Evolutionary conservation across 2,113 vertebrate species (phyloP).

Genomic region (Dicaeum eximium): DNA sequence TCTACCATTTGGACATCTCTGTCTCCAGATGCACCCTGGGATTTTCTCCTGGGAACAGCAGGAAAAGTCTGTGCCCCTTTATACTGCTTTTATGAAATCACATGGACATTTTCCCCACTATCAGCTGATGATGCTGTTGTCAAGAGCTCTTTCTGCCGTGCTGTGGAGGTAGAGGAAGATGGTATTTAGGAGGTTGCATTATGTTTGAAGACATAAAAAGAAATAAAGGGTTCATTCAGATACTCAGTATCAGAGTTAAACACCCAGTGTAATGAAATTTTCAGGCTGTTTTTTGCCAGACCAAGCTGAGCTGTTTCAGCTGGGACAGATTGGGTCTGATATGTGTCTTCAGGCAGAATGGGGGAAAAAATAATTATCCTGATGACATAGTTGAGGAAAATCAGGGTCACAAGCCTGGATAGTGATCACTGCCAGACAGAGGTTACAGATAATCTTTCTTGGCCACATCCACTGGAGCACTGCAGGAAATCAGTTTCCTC

Average conservation of each 20-base stretch:
- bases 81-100: background rate
- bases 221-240: background rate
- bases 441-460: background rate
- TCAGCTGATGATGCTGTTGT: background rate
- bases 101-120: background rate
- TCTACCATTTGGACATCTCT: background rate
- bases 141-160: background rate
- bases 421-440: background rate
- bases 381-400: constrained; percentile 9
- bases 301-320: background rate
- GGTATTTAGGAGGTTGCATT: background rate
- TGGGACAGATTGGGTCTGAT: background rate
- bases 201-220: background rate
- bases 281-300: background rate
- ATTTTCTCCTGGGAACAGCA: background rate
- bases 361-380: background rate
- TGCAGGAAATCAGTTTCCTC: background rate
- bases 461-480: background rate
- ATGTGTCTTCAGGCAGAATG: background rate
- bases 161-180: background rate
- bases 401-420: background rate
- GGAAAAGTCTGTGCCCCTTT: background rate
- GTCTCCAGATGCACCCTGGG: background rate
- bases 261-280: background rate
- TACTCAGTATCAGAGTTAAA: background rate